phyloP scores from a whole-genome alignment of 2,113 vertebrate genomes.

The Microtus montanus region DNA sequence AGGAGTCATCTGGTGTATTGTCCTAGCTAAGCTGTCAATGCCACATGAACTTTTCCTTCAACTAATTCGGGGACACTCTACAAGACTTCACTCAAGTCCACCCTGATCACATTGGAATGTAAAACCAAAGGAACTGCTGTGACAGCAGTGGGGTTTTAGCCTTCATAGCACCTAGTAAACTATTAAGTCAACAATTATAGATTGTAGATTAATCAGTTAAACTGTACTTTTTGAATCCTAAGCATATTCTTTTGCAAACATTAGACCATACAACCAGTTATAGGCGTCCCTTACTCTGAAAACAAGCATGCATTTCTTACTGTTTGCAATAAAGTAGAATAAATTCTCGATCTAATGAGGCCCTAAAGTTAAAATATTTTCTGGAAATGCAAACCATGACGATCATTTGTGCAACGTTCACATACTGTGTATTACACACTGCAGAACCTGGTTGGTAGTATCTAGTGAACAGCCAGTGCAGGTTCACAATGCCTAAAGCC shows the following conservation, averaged over 20 bases:
- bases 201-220: slow-evolving; percentile 49
- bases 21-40: background rate
- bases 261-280: background rate
- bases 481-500: background rate
- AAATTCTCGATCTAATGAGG: background rate
- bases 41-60: background rate
- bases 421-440: background rate
- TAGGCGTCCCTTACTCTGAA: background rate
- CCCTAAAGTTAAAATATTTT: background rate
- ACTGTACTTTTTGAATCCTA: background rate
- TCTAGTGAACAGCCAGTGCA: too few species aligned
- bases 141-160: background rate
- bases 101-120: background rate
- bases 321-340: background rate
- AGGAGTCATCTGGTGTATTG: background rate
- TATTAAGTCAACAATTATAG: background rate
- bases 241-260: background rate
- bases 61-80: background rate
- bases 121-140: too few species aligned
- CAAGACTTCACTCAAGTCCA: background rate
- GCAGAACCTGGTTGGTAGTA: background rate
- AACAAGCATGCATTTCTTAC: background rate
- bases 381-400: background rate
- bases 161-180: background rate
- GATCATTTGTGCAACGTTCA: background rate